Base-by-base conservation (phyloP, 2,888 invertebrate species). In the Pocota personata region DNA sequence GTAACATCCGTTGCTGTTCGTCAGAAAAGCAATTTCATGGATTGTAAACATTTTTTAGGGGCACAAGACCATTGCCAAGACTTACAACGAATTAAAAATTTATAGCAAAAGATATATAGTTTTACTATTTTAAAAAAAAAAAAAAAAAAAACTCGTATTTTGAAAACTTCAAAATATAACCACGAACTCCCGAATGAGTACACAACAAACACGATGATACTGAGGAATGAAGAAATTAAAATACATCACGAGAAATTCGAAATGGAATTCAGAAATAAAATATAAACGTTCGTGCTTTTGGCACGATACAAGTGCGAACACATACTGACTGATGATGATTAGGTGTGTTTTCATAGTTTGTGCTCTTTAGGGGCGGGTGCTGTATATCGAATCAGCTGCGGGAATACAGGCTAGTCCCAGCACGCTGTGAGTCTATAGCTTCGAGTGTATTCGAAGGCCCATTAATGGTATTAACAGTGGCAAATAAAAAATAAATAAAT, bases 321-420 rank as follows among this genome's bases (percentile, higher is more conserved):
- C 77, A 82, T 16, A 77, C 82, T 77, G 77, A n/a, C n/a, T n/a
- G n/a, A n/a, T n/a, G n/a, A n/a, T n/a, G n/a, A 77, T 58, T 66
- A 52, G 40, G 32, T 52, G 21, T 60, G 35, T 27, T 62, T 69
- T 46, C 35, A 14, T 30, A 48, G 60, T 35, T 19, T 14, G 21
- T 58, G 16, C 19, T 24, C 24, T 21, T 8, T 27, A 6, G 32
- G 64, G 12, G 30, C 19, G 27, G 21, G 24, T 3, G 46, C 4
- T 19, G 32, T 62, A 27, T 46, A 30, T 50, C 24, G 37, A 66
- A 30, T 66, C 32, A 64, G 46, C 46, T 48, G 32, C 32, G 46
- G 27, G 19, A n/a, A 52, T 24, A 27, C 0, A 40, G 4, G 6
- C 37, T 7, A 8, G 16, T 32, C 35, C 50, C 37, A 32, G 14